Percentiles rank a stretch among this genome's conserved stretches.
These are phyloP conservation scores for Chunga burmeisteri DNA, from an alignment of 2,113 vertebrate genomes.

Conservation along the genomic window DNA sequence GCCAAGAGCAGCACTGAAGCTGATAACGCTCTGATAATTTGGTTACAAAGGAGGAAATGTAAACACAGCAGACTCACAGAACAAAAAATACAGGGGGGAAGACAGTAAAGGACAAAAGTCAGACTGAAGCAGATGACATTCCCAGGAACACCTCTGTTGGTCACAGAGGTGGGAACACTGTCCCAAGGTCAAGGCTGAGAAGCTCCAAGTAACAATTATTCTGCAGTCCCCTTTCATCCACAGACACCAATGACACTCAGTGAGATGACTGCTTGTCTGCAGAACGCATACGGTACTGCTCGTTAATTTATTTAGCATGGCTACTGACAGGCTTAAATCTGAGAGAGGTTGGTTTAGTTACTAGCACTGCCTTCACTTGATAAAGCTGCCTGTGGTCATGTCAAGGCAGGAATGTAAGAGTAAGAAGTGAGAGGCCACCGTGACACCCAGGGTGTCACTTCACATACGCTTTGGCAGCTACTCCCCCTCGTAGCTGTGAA, in stretches of 20 bases:
- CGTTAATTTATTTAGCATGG: background rate
- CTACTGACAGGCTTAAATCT: background rate
- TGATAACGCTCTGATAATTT: background rate
- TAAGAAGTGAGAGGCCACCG: background rate
- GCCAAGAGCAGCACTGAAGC: background rate
- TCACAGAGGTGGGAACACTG: accelerated
- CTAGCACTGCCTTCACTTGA: background rate
- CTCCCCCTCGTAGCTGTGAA: background rate
- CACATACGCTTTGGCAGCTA: background rate
- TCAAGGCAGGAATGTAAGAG: background rate
- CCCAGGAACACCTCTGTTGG: background rate
- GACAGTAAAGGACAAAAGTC: background rate
- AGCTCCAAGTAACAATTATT: background rate
- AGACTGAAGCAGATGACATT: background rate
- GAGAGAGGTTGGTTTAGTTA: background rate
- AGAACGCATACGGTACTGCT: background rate
- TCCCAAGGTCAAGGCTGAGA: background rate
- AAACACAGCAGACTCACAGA: background rate
- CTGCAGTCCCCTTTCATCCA: background rate
- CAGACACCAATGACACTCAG: background rate
- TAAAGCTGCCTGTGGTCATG: background rate
- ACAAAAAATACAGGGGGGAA: background rate
- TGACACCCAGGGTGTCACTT: background rate
- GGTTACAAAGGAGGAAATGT: background rate
- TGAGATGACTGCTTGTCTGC: background rate